Evolutionary conservation across 2,888 invertebrate genomes (phyloP).

Genomic region (Aspidiotus rigidus): DNA sequence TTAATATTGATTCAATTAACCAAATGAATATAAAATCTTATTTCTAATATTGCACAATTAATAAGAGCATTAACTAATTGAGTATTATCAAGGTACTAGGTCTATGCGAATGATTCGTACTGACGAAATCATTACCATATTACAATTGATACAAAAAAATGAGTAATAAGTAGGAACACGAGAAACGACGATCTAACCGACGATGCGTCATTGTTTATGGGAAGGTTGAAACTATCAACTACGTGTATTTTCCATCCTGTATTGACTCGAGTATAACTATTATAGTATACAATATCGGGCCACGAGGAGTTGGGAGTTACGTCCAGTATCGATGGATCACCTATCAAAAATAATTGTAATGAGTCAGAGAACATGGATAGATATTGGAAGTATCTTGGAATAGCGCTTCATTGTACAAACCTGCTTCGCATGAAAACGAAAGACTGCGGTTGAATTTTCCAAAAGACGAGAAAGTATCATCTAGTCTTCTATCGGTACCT

Average conservation of each 20-base stretch:
- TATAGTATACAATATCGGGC: slow-evolving; percentile 86
- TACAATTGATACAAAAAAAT: too few species aligned
- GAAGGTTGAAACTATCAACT: slow-evolving; percentile 58
- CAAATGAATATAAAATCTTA: background rate
- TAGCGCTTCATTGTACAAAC: slow-evolving; percentile 37
- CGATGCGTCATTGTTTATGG: slow-evolving; percentile 22
- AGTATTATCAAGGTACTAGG: slow-evolving; percentile 2
- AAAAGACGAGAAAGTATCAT: slow-evolving; percentile 68
- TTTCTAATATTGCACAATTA: slow-evolving; percentile 3
- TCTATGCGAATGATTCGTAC: background rate
- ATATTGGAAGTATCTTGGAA: background rate
- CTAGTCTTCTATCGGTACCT: slow-evolving; percentile 63
- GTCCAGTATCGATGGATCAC: slow-evolving; percentile 61
- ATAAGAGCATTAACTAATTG: background rate
- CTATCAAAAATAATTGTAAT: slow-evolving; percentile 40
- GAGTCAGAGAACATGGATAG: background rate
- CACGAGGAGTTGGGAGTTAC: slow-evolving; percentile 81
- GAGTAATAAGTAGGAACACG: background rate
- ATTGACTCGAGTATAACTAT: slow-evolving; percentile 84
- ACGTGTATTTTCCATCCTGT: slow-evolving; percentile 93
- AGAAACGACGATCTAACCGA: background rate
- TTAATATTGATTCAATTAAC: background rate
- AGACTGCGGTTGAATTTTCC: slow-evolving; percentile 75
- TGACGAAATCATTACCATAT: too few species aligned
- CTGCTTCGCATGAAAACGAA: slow-evolving; percentile 56